Evolutionary conservation across 2,113 vertebrate genomes (phyloP), one percentile per base, ranked within the genome.

Genomic region (Dunckerocampus dactyliophorus): DNA sequence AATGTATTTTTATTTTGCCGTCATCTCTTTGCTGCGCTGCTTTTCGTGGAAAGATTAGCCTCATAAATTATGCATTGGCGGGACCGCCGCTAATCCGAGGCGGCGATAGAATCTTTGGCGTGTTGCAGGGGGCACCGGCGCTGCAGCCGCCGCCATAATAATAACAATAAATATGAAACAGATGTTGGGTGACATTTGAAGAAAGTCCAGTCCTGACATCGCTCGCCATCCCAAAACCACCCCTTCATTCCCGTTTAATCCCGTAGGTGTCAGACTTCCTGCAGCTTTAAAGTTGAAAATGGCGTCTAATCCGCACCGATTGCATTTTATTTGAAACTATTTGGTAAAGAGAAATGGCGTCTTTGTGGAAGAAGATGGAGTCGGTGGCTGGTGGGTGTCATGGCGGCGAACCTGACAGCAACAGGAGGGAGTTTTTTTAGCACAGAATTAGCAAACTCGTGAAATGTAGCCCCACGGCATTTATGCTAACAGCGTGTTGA

Each of bases 111-210:
- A 89, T 88, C 88, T 79, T 77, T 80, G 71, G 69, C 67, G 77
- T 85, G 86, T 88, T 77, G 84, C 83, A 84, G 77, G 83, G 87
- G 85, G 82, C 81, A n/a, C n/a, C n/a, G n/a, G n/a, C n/a, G n/a
- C n/a, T n/a, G n/a, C n/a, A n/a, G n/a, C n/a, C n/a, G n/a, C n/a
- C n/a, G n/a, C n/a, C n/a, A n/a, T n/a, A n/a, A n/a, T n/a, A n/a
- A n/a, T n/a, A n/a, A n/a, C n/a, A n/a, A 89, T 88, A 89, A 90
- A 89, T 90, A 90, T 90, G 88, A 90, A 88, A 88, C 88, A 89
- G 88, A 91, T 88, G 87, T 87, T 89, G 83, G 85, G 80, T 91
- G 89, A 90, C 88, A 89, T 90, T 90, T 87, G 37, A 82, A 86
- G 72, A 85, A 74, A 74, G 81, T 87, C 80, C 86, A 89, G 88